Evolutionary conservation across 2,888 invertebrate genomes (phyloP).

Genomic region (Acronicta psi): DNA sequence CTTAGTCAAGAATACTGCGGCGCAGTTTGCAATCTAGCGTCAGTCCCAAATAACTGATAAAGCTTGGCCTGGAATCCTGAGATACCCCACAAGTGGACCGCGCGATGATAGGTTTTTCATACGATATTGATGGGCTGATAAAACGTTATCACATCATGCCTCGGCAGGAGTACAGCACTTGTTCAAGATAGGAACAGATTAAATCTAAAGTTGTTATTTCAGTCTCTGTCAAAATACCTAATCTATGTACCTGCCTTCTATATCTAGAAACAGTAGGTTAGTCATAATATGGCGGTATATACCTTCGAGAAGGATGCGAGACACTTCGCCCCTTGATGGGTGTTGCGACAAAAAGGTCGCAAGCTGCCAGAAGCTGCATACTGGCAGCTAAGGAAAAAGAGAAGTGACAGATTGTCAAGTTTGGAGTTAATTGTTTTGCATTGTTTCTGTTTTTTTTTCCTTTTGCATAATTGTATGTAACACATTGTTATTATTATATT

Average conservation of each 20-base stretch:
- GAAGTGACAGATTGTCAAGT: no score
- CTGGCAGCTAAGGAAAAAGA: no score
- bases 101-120: constrained; percentile 50
- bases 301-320: no score
- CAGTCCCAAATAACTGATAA: constrained; percentile 50
- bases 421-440: no score
- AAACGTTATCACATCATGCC: constrained; percentile 31
- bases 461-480: no score
- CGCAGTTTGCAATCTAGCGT: constrained; percentile 35
- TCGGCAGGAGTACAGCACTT: constrained; percentile 29
- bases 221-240: not conserved
- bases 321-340: no score
- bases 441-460: no score
- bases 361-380: no score
- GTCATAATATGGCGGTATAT: no score
- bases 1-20: constrained; percentile 33
- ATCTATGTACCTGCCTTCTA: not conserved
- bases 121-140: constrained; percentile 53
- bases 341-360: no score
- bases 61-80: constrained; percentile 50
- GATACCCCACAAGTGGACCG: constrained; percentile 50
- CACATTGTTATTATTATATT: no score
- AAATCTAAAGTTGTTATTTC: constrained; percentile 16
- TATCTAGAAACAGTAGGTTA: no score
- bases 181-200: constrained; percentile 42